A percentile compares a stretch with the other conserved stretches of the same genome.
Conservation (phyloP, 2,113 vertebrate species). For the Astur gentilis region DNA sequence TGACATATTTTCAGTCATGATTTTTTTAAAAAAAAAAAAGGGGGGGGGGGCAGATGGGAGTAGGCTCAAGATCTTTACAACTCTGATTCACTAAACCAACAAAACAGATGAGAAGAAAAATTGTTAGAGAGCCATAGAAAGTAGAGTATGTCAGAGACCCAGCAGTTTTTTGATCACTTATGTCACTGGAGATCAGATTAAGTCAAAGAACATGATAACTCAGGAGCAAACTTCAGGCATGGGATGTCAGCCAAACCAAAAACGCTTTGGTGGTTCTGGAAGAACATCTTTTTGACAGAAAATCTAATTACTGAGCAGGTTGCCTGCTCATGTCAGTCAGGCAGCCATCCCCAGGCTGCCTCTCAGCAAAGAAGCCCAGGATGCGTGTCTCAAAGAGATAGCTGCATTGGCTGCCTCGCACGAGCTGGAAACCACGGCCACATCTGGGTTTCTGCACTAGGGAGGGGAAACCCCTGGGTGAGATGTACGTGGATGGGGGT, state of each 20-base stretch:
- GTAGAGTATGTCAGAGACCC: neutral
- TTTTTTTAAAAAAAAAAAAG: neutral
- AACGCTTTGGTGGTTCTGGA: neutral
- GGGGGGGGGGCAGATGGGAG: neutral
- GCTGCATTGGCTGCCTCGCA: neutral
- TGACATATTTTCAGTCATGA: neutral
- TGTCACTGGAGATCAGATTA: neutral
- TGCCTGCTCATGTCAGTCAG: neutral
- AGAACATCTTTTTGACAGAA: neutral
- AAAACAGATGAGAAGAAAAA: neutral
- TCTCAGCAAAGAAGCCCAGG: neutral
- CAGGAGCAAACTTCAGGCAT: neutral
- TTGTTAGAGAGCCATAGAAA: neutral
- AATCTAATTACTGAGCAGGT: neutral
- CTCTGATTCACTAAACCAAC: neutral
- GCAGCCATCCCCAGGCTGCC: neutral
- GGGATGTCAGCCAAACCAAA: neutral
- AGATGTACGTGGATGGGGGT: neutral
- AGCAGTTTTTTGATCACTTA: neutral
- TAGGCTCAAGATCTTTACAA: neutral
- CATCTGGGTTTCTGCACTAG: neutral
- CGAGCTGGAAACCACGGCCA: neutral
- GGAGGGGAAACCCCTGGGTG: neutral
- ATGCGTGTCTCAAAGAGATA: accelerated
- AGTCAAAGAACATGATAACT: neutral